phyloP scores from a whole-genome alignment of 2,888 invertebrate genomes.

The Cosmopolites sordidus region DNA sequence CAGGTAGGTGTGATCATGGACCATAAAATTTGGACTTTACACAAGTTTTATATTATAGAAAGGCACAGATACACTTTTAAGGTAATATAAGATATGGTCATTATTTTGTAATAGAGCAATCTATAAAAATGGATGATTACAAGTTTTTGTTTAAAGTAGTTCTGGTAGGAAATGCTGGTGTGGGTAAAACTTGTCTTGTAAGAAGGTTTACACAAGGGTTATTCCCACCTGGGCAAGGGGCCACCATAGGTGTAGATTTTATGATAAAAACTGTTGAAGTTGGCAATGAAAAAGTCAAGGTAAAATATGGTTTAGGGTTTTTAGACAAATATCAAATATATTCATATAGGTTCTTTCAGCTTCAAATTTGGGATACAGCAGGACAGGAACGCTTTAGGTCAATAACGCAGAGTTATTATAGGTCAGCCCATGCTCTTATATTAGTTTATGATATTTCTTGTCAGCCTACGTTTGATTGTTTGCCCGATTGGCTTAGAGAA shows the following conservation, averaged over 20 bases:
- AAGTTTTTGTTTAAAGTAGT: slow-evolving; percentile 99
- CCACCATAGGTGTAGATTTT: slow-evolving; percentile 98
- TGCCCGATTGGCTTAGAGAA: slow-evolving; percentile 95
- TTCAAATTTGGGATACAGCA: slow-evolving; percentile 99
- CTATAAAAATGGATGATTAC: slow-evolving; percentile 84
- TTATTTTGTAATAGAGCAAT: slow-evolving; percentile 4
- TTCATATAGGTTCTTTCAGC: slow-evolving; percentile 52
- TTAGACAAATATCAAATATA: neutral
- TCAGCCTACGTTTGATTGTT: slow-evolving; percentile 95
- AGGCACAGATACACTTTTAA: slow-evolving; percentile 5
- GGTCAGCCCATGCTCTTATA: slow-evolving; percentile 95
- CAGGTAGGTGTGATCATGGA: slow-evolving; percentile 21
- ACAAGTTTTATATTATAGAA: neutral
- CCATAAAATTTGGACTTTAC: slow-evolving; percentile 12
- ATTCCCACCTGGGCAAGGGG: slow-evolving; percentile 97
- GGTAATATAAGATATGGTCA: slow-evolving; percentile 11
- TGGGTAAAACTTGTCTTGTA: slow-evolving; percentile 96
- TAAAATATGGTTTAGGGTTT: slow-evolving; percentile 38
- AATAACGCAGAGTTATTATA: slow-evolving; percentile 96
- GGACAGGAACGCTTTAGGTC: slow-evolving; percentile 96
- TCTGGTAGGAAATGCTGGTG: slow-evolving; percentile 95
- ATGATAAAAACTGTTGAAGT: slow-evolving; percentile 99
- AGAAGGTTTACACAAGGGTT: slow-evolving; percentile 95
- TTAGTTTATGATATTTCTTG: slow-evolving; percentile 96
- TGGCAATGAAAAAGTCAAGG: slow-evolving; percentile 91